Conservation (phyloP, 2,888 invertebrate genomes). For the Cryptocephalus primarius region DNA sequence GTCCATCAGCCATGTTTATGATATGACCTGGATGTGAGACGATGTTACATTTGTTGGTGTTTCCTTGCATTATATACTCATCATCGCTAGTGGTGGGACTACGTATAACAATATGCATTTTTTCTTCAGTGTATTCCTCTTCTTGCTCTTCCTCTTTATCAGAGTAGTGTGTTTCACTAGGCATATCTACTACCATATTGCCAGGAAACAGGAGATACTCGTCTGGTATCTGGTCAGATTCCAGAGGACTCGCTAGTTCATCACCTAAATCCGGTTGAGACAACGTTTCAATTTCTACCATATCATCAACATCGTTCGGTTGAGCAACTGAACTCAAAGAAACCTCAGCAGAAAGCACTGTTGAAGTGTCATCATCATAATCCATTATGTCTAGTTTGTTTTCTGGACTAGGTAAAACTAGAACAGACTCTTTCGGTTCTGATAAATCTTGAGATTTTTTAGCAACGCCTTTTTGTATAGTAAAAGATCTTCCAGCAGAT, state of each 20-base stretch:
- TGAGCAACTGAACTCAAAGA: constrained; percentile 48
- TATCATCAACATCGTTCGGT: constrained; percentile 46
- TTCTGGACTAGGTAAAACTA: constrained; percentile 19
- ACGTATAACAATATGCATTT: constrained; percentile 28
- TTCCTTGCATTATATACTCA: constrained; percentile 33
- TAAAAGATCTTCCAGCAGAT: constrained; percentile 18
- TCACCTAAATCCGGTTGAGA: constrained; percentile 44
- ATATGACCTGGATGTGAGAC: constrained; percentile 35
- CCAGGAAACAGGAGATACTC: constrained; percentile 54
- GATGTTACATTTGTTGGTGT: constrained; percentile 30
- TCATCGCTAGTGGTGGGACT: constrained; percentile 38
- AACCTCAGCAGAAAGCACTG: constrained; percentile 46
- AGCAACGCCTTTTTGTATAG: constrained; percentile 19
- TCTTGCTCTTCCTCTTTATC: constrained; percentile 35
- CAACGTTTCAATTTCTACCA: constrained; percentile 46
- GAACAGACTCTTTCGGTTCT: constrained; percentile 21
- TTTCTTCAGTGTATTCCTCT: constrained; percentile 26
- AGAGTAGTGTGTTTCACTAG: constrained; percentile 45
- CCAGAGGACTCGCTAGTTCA: constrained; percentile 50
- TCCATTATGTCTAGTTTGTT: constrained; percentile 46
- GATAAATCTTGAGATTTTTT: constrained; percentile 21
- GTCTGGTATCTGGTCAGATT: constrained; percentile 45
- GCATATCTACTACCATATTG: constrained; percentile 48
- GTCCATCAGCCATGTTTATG: constrained; percentile 38
- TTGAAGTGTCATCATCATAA: constrained; percentile 49